Evolutionary conservation across 2,113 vertebrate species (phyloP).

Genomic region (Barnardius zonarius): DNA sequence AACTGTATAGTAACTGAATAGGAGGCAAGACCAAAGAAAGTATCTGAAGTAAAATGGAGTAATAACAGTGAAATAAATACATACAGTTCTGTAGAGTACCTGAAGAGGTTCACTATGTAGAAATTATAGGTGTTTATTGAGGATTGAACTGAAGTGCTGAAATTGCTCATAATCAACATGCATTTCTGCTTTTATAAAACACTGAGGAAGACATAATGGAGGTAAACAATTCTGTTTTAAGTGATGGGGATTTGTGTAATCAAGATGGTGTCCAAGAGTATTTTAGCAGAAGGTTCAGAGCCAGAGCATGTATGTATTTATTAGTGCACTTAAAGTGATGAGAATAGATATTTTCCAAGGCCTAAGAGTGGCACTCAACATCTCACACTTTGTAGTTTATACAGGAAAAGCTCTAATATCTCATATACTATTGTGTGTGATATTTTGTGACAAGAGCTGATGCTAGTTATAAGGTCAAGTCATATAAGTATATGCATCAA

Average conservation of each 20-base stretch:
- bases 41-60: not conserved
- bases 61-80: not conserved
- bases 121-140: not conserved
- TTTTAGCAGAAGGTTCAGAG: not conserved
- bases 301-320: not conserved
- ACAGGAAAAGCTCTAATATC: not conserved
- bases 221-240: not conserved
- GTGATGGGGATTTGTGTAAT: not conserved
- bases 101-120: not conserved
- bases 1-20: conserved; percentile 10
- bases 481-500: not conserved
- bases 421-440: not conserved
- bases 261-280: not conserved
- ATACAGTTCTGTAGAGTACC: not conserved
- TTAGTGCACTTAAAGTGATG: not conserved
- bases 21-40: not conserved
- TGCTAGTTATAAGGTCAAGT: not conserved
- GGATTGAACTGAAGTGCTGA: not conserved
- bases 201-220: not conserved
- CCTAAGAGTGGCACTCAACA: not conserved
- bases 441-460: not conserved
- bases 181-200: not conserved
- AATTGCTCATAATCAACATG: not conserved
- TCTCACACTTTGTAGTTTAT: not conserved
- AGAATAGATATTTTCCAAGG: not conserved